A percentile compares a stretch with the other conserved stretches of the same genome.
Evolutionary conservation across 2,888 invertebrate genomes (phyloP).

Genomic region (Lapara coniferarum): DNA sequence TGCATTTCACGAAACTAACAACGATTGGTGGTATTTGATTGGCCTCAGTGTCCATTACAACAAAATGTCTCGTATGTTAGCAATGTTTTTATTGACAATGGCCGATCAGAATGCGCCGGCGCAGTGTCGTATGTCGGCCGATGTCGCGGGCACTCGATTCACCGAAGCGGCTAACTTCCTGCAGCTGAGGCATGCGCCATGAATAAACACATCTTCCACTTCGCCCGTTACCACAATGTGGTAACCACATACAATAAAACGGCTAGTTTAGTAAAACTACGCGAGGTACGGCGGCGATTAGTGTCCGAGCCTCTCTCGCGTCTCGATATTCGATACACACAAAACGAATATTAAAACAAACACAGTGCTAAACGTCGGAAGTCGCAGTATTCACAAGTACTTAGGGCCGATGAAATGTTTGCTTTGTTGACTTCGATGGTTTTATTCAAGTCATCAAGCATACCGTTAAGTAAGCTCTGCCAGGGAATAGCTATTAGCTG

Average conservation of each 20-base stretch:
- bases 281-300: not conserved
- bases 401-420: constrained; percentile 62
- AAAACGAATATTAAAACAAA: constrained; percentile 26
- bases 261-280: constrained; percentile 42
- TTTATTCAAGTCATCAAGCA: constrained; percentile 69
- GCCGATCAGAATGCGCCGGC: constrained; percentile 44
- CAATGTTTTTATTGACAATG: constrained; percentile 50
- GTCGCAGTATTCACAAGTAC: constrained; percentile 53
- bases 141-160: constrained; percentile 60
- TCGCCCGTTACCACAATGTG: constrained; percentile 48
- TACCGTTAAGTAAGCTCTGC: constrained; percentile 74
- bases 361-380: constrained; percentile 38
- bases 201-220: constrained; percentile 67
- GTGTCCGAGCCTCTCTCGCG: constrained; percentile 5
- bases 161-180: constrained; percentile 73
- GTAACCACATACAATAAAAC: constrained; percentile 41
- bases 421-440: constrained; percentile 58
- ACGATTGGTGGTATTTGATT: constrained; percentile 15
- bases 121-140: constrained; percentile 61
- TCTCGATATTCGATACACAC: not conserved
- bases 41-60: not conserved
- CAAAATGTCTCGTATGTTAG: constrained; percentile 17
- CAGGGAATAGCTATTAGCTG: constrained; percentile 56
- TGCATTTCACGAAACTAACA: constrained; percentile 32
- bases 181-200: constrained; percentile 65